A percentile compares a stretch with the other conserved stretches of the same genome.
Evolutionary conservation across 2,797 vertebrate species (phyloP).

Genomic region (Bradypodion pumilum): DNA sequence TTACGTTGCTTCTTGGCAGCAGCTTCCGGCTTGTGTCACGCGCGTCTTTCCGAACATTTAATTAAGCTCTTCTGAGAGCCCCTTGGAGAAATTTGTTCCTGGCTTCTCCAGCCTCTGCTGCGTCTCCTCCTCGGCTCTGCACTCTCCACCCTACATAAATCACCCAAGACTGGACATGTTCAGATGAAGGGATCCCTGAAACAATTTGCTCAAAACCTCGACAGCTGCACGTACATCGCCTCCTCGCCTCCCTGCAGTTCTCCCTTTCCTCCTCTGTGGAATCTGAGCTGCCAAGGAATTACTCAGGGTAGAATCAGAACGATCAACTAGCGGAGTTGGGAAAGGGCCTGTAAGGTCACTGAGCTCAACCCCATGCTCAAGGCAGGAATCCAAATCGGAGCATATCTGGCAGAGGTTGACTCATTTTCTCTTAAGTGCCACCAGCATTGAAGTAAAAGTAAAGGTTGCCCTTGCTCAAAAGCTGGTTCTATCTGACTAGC

Average conservation of each 20-base stretch:
- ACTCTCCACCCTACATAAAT: slow-evolving; percentile 15
- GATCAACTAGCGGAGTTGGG: too few species aligned
- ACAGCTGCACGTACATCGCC: slow-evolving; percentile 31
- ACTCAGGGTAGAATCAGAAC: background rate
- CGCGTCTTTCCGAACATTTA: background rate
- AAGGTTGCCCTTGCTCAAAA: too few species aligned
- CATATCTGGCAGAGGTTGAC: too few species aligned
- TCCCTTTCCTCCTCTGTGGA: slow-evolving; percentile 26
- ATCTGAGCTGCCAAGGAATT: slow-evolving; percentile 46
- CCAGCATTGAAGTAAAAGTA: too few species aligned
- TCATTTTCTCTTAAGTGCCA: too few species aligned
- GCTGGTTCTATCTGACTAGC: too few species aligned
- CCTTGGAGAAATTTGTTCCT: background rate
- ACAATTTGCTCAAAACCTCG: background rate
- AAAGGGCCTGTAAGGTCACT: too few species aligned
- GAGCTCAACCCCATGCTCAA: too few species aligned
- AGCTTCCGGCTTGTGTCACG: background rate
- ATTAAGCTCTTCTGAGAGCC: background rate
- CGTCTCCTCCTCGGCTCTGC: background rate
- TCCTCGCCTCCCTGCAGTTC: slow-evolving; percentile 1
- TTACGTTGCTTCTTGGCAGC: background rate
- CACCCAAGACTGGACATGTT: slow-evolving; percentile 27
- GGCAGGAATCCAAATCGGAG: too few species aligned
- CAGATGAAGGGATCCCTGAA: background rate
- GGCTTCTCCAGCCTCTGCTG: background rate